Evolutionary conservation across 2,888 invertebrate genomes (phyloP).

Genomic region (Aphrophora alni): DNA sequence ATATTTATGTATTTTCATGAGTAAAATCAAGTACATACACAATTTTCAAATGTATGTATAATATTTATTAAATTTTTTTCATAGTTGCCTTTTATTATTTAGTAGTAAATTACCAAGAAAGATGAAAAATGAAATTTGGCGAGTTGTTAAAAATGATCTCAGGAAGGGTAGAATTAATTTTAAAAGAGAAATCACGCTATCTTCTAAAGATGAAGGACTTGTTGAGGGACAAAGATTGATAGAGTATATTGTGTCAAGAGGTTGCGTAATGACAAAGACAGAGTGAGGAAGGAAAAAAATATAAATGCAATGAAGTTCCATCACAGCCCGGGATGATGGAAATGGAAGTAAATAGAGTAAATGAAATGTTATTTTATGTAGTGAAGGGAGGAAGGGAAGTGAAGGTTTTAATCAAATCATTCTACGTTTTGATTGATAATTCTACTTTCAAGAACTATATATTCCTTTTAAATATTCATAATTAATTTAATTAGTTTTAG

Average conservation of each 20-base stretch:
- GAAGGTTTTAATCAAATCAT: too few species aligned
- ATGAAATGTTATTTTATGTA: not conserved
- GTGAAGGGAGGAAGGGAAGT: not conserved
- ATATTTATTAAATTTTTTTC: too few species aligned
- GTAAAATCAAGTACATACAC: too few species aligned
- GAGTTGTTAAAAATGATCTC: not conserved
- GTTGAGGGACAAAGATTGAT: slow-evolving; percentile 2
- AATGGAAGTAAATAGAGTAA: not conserved
- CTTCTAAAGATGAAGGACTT: not conserved
- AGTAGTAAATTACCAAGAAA: too few species aligned
- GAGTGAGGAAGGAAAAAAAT: not conserved
- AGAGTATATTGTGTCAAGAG: slow-evolving; percentile 6
- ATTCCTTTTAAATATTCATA: too few species aligned
- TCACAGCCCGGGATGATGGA: not conserved
- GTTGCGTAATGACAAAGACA: not conserved
- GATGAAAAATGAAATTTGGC: too few species aligned
- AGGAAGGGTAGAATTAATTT: not conserved
- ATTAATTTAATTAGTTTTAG: too few species aligned
- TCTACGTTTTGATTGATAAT: too few species aligned
- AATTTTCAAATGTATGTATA: too few species aligned
- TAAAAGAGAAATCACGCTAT: not conserved
- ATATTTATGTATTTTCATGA: too few species aligned
- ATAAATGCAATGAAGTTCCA: not conserved
- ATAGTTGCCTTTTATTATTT: too few species aligned
- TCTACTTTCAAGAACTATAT: too few species aligned